These are phyloP conservation scores for Lottia scabra DNA, from an alignment of 2,888 invertebrate genomes.

Conservation along the genomic window DNA sequence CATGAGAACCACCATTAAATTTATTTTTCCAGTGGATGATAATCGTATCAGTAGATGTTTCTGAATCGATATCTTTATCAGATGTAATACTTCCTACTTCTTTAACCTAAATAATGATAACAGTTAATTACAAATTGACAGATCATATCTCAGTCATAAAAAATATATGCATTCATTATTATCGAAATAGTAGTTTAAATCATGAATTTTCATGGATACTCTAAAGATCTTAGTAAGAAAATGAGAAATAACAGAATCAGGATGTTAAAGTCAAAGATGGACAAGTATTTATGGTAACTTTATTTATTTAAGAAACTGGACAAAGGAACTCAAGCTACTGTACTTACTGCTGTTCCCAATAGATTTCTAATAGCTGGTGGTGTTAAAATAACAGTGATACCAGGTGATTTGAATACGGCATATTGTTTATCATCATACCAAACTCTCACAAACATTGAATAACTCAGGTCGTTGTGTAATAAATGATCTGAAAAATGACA, in stretches of 20 bases:
- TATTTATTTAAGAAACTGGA: too few relatives aligned
- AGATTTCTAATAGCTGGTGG: conserved; percentile 12
- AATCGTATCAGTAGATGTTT: conserved; percentile 10
- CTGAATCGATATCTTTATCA: conserved; percentile 21
- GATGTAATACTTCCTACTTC: background rate
- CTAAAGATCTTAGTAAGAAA: too few relatives aligned
- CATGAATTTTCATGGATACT: too few relatives aligned
- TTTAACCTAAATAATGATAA: conserved; percentile 11
- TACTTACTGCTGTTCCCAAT: background rate
- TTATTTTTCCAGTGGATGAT: conserved; percentile 18
- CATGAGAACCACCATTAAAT: conserved; percentile 5
- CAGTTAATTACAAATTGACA: background rate
- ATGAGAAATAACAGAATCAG: too few relatives aligned
- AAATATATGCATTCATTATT: too few relatives aligned
- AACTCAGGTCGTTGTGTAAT: background rate
- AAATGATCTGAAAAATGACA: too few relatives aligned
- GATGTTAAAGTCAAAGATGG: too few relatives aligned
- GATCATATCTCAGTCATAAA: too few relatives aligned
- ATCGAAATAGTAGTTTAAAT: too few relatives aligned
- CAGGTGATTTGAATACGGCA: conserved; percentile 31
- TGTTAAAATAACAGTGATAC: conserved; percentile 20
- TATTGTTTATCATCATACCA: conserved; percentile 28
- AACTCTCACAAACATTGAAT: conserved; percentile 29
- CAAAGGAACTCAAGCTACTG: too few relatives aligned
- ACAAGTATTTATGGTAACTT: too few relatives aligned